Evolutionary conservation across 2,797 vertebrate genomes (phyloP), one percentile per base, ranked within the genome.

Genomic region (Diglossa cyanea): DNA sequence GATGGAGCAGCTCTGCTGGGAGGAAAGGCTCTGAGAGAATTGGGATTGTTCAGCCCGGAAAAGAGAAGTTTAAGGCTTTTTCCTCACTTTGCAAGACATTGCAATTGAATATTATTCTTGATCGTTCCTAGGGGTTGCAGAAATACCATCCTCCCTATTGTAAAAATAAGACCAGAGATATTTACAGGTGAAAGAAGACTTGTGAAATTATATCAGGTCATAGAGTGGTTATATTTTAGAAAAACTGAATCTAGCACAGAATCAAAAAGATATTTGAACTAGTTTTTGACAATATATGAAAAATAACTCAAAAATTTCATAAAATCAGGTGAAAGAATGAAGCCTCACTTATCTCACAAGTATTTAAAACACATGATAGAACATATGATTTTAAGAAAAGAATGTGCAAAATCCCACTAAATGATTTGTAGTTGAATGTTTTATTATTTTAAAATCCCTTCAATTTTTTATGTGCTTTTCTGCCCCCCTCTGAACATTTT

Each of bases 21-120:
- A 26, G 39, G 45, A 10, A 25, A 60, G 33, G 25, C 14, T 67
- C 14, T 67, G 47, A 0, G 47, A 40, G 14, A 42, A 0, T 0
- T 80, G 8, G 10, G 15, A 0, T 8, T 61, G 17, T 8, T 48
- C 47, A 11, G 21, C 1, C 31, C 55, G 35, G 26, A 21, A 2
- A 3, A 58, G 9, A 24, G 26, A 42, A 35, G 5, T 54, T 71
- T 7, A 24, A 68, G 55, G 9, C 5, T 78, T 78, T 63, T 8
- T 21, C 54, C 17, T 20, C 9, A 28, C 10, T 53, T 88, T 58
- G 15, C 15, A 42, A 39, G 28, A 12, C 12, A 11, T 14, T 48
- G 11, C 40, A 28, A 4, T 40, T 72, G 50, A 54, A 7, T 21
- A 39, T 16, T 50, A 76, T 19, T 35, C 17, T 75, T 0, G 0